Percentiles rank a stretch among this genome's conserved stretches.
phyloP scores from a whole-genome alignment of 92 coral and sea anemone genomes.

The Siderastrea siderea region DNA sequence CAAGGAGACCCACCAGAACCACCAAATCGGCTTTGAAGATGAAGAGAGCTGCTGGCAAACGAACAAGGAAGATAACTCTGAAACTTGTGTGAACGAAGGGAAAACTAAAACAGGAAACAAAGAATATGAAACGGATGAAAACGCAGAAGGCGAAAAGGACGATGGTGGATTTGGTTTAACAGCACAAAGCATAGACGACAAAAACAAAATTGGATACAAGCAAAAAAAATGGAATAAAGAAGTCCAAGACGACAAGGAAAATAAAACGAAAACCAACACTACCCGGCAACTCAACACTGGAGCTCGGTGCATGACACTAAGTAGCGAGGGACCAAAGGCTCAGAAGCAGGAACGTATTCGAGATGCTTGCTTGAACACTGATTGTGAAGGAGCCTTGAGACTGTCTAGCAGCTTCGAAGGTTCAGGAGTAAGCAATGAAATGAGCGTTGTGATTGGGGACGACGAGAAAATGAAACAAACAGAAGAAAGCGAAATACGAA shows the following conservation, averaged over 20 bases:
- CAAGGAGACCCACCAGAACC: not conserved
- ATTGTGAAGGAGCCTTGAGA: not conserved
- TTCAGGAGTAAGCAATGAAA: not conserved
- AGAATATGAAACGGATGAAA: not conserved
- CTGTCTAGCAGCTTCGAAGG: not conserved
- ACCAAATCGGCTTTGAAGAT: not conserved
- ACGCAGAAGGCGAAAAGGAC: not conserved
- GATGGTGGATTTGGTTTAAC: not conserved
- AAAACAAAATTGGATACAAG: not conserved
- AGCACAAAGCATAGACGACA: not conserved
- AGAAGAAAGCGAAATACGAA: not conserved
- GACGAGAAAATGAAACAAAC: not conserved
- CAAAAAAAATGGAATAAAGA: not conserved
- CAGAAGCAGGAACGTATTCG: not conserved
- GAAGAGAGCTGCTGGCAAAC: not conserved
- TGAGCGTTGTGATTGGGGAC: not conserved
- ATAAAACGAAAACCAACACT: not conserved
- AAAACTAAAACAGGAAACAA: too few relatives aligned
- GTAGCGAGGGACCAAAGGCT: not conserved
- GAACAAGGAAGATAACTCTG: not conserved
- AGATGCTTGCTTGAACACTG: not conserved
- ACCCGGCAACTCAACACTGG: not conserved
- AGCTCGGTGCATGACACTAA: not conserved
- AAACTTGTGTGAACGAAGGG: too few relatives aligned
- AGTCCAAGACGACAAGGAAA: not conserved